A percentile compares a stretch with the other conserved stretches of the same genome.
phyloP scores from a whole-genome alignment of 1,140 invertebrate genomes.

The Eupeodes corollae region DNA sequence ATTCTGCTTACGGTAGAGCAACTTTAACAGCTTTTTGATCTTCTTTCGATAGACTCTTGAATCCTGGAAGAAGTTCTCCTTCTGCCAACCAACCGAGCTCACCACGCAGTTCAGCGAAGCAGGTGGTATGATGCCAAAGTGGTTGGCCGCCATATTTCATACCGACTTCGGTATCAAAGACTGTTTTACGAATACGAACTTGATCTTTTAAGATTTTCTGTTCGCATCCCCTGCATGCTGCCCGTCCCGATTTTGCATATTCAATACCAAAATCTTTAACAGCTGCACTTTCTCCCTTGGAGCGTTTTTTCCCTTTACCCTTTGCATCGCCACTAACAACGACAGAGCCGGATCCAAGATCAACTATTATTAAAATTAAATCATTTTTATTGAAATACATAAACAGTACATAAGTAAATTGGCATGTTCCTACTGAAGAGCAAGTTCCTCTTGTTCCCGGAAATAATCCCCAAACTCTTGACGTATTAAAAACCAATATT shows the following conservation, averaged over 20 bases:
- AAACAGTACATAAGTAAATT: no score
- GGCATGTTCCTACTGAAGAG: no score
- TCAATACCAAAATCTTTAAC: constrained; percentile 67
- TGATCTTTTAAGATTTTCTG: constrained; percentile 76
- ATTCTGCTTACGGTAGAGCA: constrained; percentile 20
- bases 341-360: not conserved
- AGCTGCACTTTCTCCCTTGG: constrained; percentile 26
- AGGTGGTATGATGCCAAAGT: constrained; percentile 86
- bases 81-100: constrained; percentile 64
- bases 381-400: no score
- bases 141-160: constrained; percentile 68
- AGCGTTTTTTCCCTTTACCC: constrained; percentile 40
- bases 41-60: constrained; percentile 55
- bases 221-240: constrained; percentile 74
- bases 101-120: constrained; percentile 53
- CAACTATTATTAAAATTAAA: not conserved
- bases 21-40: constrained; percentile 60
- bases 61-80: constrained; percentile 64
- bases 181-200: constrained; percentile 74
- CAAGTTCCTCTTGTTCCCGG: no score
- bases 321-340: constrained; percentile 11
- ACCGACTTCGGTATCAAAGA: constrained; percentile 70
- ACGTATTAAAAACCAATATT: no score
- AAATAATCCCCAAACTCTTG: no score
- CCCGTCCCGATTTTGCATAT: constrained; percentile 77